phyloP scores from a whole-genome alignment of 2,888 invertebrate species.

The Incurvaria masculella region DNA sequence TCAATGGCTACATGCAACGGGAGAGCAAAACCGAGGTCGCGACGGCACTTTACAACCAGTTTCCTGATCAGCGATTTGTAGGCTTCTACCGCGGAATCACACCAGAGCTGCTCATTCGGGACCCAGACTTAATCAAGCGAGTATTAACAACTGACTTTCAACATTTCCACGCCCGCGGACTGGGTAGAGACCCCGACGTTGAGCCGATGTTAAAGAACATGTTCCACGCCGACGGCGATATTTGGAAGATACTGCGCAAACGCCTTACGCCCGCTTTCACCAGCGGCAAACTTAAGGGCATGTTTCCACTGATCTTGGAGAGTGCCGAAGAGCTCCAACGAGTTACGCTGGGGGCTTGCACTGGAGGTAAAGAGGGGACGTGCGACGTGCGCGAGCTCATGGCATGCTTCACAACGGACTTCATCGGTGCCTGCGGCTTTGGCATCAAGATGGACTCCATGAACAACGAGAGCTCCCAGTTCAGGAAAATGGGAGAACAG shows the following conservation, averaged over 20 bases:
- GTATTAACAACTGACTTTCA: slow-evolving; percentile 36
- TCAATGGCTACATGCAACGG: slow-evolving; percentile 28
- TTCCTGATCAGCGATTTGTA: slow-evolving; percentile 37
- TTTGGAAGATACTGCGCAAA: slow-evolving; percentile 34
- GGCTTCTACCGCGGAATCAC: slow-evolving; percentile 32
- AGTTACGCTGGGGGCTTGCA: slow-evolving; percentile 23
- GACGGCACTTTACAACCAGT: slow-evolving; percentile 31
- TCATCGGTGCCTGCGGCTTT: slow-evolving; percentile 38
- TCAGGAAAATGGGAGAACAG: slow-evolving; percentile 33
- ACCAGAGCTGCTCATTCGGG: slow-evolving; percentile 38
- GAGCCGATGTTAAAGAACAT: slow-evolving; percentile 40
- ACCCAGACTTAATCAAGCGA: slow-evolving; percentile 37
- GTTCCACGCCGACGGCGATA: slow-evolving; percentile 41
- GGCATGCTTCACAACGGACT: slow-evolving; percentile 43
- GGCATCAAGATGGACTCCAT: slow-evolving; percentile 40
- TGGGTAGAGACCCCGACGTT: slow-evolving; percentile 31
- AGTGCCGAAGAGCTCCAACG: slow-evolving; percentile 29
- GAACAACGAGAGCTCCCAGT: slow-evolving; percentile 35
- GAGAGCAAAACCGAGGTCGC: slow-evolving; percentile 38
- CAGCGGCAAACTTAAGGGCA: slow-evolving; percentile 34
- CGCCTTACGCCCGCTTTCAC: slow-evolving; percentile 41
- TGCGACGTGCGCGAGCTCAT: slow-evolving; percentile 34
- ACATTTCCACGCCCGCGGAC: slow-evolving; percentile 34
- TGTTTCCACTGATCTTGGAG: slow-evolving; percentile 39
- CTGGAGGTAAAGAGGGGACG: slow-evolving; percentile 14